A percentile compares a stretch with the other conserved stretches of the same genome.
These are phyloP conservation scores for Wasmannia auropunctata DNA, from an alignment of 1,140 invertebrate genomes.

Conservation along the genomic window DNA sequence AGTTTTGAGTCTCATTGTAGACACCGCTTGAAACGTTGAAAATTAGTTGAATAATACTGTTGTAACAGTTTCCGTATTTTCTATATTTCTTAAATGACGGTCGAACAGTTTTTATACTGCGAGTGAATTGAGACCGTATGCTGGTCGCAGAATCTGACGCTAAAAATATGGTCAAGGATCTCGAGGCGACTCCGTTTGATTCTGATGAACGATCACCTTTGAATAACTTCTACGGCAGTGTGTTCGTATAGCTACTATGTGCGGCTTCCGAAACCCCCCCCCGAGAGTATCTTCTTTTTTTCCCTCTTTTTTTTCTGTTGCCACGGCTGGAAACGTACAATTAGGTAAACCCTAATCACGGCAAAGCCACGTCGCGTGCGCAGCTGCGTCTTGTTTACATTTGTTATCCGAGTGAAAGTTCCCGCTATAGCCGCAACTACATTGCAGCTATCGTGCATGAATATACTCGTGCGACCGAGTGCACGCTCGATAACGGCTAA, in stretches of 20 bases:
- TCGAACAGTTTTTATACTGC: background rate
- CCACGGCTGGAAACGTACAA: conserved; percentile 2
- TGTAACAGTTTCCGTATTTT: background rate
- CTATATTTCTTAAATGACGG: background rate
- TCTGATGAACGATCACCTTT: conserved; percentile 10
- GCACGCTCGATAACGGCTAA: background rate
- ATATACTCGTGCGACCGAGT: background rate
- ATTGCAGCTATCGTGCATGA: conserved; percentile 30
- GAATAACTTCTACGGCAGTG: background rate
- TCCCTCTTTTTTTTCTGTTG: background rate
- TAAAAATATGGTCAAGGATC: background rate
- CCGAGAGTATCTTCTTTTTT: background rate
- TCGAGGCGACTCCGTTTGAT: background rate
- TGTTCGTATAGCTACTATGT: background rate
- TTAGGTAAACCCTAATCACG: conserved; percentile 52
- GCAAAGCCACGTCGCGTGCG: conserved; percentile 40
- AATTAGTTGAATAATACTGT: background rate
- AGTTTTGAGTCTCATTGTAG: no score
- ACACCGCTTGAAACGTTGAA: background rate
- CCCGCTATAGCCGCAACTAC: conserved; percentile 19
- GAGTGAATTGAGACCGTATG: background rate
- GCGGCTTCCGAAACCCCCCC: conserved; percentile 24
- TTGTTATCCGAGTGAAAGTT: conserved; percentile 71
- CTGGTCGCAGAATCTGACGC: background rate
- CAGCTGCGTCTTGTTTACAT: conserved; percentile 68